Base-by-base conservation (phyloP, 2,888 invertebrate genomes). In the Agrochola lychnidis region DNA sequence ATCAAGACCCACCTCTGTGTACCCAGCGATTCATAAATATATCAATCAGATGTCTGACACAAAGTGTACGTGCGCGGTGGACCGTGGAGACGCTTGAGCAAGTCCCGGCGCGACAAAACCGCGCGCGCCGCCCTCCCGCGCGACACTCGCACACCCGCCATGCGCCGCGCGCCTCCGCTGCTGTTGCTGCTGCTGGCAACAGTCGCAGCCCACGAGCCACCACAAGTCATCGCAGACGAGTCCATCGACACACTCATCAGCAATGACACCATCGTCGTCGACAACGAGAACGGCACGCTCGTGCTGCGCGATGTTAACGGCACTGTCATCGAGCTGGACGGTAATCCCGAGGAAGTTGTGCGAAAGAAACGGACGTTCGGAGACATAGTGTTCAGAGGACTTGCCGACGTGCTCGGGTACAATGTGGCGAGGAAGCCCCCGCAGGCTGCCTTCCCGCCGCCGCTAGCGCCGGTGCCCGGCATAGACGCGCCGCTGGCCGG, bases 291-390 rank as follows among this genome's bases (percentile, higher is more conserved):
- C 67, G 81, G 79, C 7, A 79, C 83, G 56, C 73, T 87, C 59
- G 79, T 83, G 42, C 81, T 89, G 64, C 82, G 83, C 69, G 83
- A 87, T 51, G 86, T 83, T 67, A 90, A 94, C 80, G 92, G 90
- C 64, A 92, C 92, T n/a, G 82, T 92, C 57, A 83, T 88, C 10
- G 92, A 92, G 5, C 74, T 89, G 0, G 93, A 94, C 71, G 92
- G 90, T 5, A 92, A 93, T 19, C 93, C 93, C 75, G 95, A 93
- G 67, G 94, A 95, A 16, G 90, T 96, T 51, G 95, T 96, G 68
- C 91, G 97, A n/a, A 94, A 94, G 91, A 97, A 97, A 88, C 90
- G 97, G 73, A 97, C 97, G 1, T 97, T 97, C 87, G 97, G 97
- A 12, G 96, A 97, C 73, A 91, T 97, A 81, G 96, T 97, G 89